Evolutionary conservation across 37 sponge, comb jelly and placozoan genomes (phyloP).

Genomic region (Amphimedon queenslandica): DNA sequence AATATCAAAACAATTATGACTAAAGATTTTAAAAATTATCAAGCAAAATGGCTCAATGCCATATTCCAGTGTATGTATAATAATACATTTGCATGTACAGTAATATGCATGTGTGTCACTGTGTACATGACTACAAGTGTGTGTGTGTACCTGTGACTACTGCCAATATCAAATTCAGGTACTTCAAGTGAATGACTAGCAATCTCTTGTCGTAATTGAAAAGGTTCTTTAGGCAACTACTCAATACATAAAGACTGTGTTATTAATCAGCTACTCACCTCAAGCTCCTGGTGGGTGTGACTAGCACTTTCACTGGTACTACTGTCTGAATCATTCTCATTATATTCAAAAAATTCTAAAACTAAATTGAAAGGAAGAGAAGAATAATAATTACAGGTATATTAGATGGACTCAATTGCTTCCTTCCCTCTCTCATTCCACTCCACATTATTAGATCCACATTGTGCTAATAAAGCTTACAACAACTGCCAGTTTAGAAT

Average conservation of each 20-base stretch:
- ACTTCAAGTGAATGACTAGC: background rate
- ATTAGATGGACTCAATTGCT: too few species aligned
- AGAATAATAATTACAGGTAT: too few species aligned
- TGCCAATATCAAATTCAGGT: background rate
- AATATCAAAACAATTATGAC: too few species aligned
- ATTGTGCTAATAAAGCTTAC: too few species aligned
- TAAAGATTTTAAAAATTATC: too few species aligned
- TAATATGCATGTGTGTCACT: background rate
- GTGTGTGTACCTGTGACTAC: background rate
- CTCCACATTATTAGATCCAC: too few species aligned
- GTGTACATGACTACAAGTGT: background rate
- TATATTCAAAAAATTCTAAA: too few species aligned
- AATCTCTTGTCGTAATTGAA: constrained; percentile 51
- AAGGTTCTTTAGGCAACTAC: constrained; percentile 57
- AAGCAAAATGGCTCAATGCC: too few species aligned
- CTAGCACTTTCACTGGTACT: constrained; percentile 9
- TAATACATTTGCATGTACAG: background rate
- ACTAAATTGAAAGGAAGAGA: too few species aligned
- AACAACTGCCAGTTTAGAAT: too few species aligned
- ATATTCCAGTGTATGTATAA: background rate
- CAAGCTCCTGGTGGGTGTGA: constrained; percentile 10
- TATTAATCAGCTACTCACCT: background rate
- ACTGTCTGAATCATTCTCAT: constrained; percentile 37
- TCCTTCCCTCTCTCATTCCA: too few species aligned
- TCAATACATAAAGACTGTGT: background rate